Evolutionary conservation across 2,888 invertebrate genomes (phyloP).

Genomic region (Nesidiocoris tenuis): DNA sequence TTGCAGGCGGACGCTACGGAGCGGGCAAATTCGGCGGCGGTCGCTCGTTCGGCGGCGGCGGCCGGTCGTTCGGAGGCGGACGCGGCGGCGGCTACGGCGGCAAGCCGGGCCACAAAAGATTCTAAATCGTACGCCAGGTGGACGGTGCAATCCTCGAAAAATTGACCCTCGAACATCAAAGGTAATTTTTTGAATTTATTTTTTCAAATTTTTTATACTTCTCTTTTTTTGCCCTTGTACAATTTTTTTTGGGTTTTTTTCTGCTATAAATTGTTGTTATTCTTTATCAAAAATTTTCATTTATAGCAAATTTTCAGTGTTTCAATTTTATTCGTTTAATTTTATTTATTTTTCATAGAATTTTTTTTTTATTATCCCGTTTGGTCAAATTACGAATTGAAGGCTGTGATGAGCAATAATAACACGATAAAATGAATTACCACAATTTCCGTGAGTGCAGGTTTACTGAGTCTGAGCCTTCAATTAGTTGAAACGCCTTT

Average conservation of each 20-base stretch:
- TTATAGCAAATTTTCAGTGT: too few species aligned
- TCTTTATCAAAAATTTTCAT: too few species aligned
- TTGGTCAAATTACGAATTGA: not conserved
- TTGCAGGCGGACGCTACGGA: conserved; percentile 24
- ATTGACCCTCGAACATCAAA: conserved; percentile 2
- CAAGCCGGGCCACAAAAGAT: conserved; percentile 30
- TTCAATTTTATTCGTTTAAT: too few species aligned
- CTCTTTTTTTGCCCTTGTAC: too few species aligned
- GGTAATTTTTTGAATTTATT: conserved; percentile 9
- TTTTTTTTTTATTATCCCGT: too few species aligned
- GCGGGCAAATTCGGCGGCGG: conserved; percentile 25
- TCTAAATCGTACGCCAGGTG: conserved; percentile 7
- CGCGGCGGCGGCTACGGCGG: conserved; percentile 31
- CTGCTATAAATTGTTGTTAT: too few species aligned
- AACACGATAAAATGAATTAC: conserved; percentile 26
- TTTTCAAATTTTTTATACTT: not conserved
- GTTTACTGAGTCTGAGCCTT: conserved; percentile 39
- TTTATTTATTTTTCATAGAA: too few species aligned
- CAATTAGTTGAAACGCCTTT: too few species aligned
- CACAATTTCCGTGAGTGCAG: conserved; percentile 15
- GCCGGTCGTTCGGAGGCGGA: conserved; percentile 36
- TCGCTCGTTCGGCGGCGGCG: conserved; percentile 24
- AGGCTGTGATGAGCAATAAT: conserved; percentile 17
- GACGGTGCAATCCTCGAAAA: not conserved
- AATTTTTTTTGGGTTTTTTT: too few species aligned